These are phyloP conservation scores for Acomys russatus DNA, from an alignment of 2,797 vertebrate species.

Conservation along the genomic window DNA sequence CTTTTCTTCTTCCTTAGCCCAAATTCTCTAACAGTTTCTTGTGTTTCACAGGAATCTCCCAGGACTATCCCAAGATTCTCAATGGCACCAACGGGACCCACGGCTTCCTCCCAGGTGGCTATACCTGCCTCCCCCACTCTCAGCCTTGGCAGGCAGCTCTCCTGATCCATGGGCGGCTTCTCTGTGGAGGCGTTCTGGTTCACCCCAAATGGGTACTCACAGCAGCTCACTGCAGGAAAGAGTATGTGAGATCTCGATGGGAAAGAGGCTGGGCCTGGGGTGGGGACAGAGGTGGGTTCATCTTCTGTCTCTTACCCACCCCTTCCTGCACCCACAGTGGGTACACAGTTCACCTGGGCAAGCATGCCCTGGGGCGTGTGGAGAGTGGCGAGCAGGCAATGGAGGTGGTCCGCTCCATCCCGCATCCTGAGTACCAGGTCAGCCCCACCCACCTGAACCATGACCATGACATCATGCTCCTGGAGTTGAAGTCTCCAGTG, in stretches of 20 bases:
- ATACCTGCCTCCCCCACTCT: slow-evolving; percentile 86
- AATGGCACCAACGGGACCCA: slow-evolving; percentile 72
- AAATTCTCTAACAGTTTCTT: background rate
- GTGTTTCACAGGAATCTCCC: slow-evolving; percentile 62
- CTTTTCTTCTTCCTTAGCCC: background rate
- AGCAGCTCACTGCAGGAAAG: slow-evolving; percentile 84
- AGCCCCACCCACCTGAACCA: slow-evolving; percentile 78
- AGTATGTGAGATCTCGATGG: slow-evolving; percentile 61
- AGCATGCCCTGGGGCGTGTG: background rate
- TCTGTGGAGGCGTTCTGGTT: slow-evolving; percentile 87
- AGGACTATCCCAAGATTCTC: slow-evolving; percentile 76
- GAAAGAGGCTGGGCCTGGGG: background rate
- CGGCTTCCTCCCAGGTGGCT: slow-evolving; percentile 77
- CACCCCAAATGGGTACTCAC: slow-evolving; percentile 84
- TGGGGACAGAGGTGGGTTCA: background rate
- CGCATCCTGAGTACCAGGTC: slow-evolving; percentile 75
- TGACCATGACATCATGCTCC: slow-evolving; percentile 88
- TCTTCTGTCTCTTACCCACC: slow-evolving; percentile 12
- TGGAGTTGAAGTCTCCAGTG: slow-evolving; percentile 83
- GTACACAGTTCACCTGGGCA: slow-evolving; percentile 87
- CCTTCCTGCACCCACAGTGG: slow-evolving; percentile 73
- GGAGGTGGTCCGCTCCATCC: slow-evolving; percentile 65
- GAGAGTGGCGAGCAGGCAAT: slow-evolving; percentile 72
- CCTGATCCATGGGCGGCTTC: slow-evolving; percentile 71
- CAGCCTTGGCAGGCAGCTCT: slow-evolving; percentile 90